These are phyloP conservation scores for Tachypleus tridentatus DNA, from an alignment of 1,140 invertebrate genomes.

Conservation along the genomic window DNA sequence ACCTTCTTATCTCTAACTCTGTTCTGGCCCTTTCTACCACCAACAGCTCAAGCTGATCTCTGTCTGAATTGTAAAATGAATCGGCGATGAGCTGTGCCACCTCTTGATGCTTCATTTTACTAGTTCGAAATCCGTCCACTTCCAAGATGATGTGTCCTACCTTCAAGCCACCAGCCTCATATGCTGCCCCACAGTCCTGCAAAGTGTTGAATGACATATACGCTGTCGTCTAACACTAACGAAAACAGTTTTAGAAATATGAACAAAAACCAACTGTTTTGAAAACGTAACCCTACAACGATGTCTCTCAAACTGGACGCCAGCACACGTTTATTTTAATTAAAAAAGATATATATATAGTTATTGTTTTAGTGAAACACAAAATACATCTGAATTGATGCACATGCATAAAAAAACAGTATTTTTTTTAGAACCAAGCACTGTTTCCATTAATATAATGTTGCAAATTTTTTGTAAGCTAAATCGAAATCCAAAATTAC, in stretches of 20 bases:
- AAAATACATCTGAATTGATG: not conserved
- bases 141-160: conserved; percentile 87
- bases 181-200: conserved; percentile 86
- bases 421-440: too few species aligned
- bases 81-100: conserved; percentile 77
- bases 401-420: not conserved
- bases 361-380: not conserved
- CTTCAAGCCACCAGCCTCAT: conserved; percentile 76
- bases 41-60: conserved; percentile 76
- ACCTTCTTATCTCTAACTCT: conserved; percentile 21
- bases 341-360: not conserved
- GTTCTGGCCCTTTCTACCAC: conserved; percentile 46
- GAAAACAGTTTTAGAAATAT: not conserved
- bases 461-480: too few species aligned
- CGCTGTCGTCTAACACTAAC: not conserved
- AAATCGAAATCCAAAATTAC: too few species aligned
- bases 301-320: too few species aligned
- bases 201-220: conserved; percentile 26
- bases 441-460: too few species aligned
- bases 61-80: conserved; percentile 65
- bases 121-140: conserved; percentile 76
- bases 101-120: conserved; percentile 58
- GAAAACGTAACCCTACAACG: not conserved
- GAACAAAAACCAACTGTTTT: not conserved
- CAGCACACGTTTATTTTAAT: too few species aligned